These are phyloP conservation scores for Copidosoma aretas DNA, from an alignment of 2,888 invertebrate species.

Conservation along the genomic window DNA sequence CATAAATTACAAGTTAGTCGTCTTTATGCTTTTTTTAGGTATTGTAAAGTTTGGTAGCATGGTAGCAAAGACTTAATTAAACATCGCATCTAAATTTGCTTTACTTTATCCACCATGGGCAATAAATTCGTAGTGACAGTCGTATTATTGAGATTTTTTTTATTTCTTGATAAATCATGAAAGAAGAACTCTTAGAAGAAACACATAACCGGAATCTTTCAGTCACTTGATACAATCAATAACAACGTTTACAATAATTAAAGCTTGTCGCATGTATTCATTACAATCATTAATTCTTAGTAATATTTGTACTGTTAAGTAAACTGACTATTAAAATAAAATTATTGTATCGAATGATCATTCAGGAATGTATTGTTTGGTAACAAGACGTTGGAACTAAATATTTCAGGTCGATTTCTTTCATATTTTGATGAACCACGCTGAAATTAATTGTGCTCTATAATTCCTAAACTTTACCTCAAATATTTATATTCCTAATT, in stretches of 20 bases:
- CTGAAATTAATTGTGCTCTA: background rate
- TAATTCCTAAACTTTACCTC: too few relatives aligned
- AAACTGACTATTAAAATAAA: background rate
- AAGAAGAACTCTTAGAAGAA: slow-evolving; percentile 10
- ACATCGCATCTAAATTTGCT: background rate
- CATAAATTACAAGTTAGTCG: background rate
- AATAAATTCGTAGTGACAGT: slow-evolving; percentile 21
- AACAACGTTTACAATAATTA: slow-evolving; percentile 18
- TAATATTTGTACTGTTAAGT: background rate
- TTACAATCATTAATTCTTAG: background rate
- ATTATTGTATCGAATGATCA: background rate
- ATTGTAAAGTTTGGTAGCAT: too few relatives aligned
- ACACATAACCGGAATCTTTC: slow-evolving; percentile 15
- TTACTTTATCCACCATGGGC: slow-evolving; percentile 3
- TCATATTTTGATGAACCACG: too few relatives aligned
- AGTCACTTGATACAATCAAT: slow-evolving; percentile 22
- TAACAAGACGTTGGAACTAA: background rate
- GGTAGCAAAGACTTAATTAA: too few relatives aligned
- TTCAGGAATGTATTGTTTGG: background rate
- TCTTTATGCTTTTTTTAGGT: too few relatives aligned
- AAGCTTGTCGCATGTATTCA: background rate
- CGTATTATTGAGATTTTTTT: background rate
- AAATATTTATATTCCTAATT: background rate
- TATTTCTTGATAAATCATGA: background rate
- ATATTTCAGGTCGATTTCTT: too few relatives aligned